Evolutionary conservation across 2,888 invertebrate genomes (phyloP).

Genomic region (Drosophila maculinotata): DNA sequence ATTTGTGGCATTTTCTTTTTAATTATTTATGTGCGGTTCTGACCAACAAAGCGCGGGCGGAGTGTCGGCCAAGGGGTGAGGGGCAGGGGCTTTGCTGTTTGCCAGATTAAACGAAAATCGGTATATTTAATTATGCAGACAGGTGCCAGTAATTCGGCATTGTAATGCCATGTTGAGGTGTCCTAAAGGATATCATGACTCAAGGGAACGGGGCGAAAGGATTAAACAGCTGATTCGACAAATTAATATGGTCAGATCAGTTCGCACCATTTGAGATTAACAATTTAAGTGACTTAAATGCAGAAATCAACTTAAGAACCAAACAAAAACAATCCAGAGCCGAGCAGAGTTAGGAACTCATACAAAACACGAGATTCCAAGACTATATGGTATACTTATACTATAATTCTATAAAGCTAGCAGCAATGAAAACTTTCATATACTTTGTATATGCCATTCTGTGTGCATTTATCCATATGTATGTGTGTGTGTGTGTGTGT

Average conservation of each 20-base stretch:
- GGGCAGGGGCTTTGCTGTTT: slow-evolving; percentile 11
- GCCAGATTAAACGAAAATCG: slow-evolving; percentile 78
- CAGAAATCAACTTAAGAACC: slow-evolving; percentile 6
- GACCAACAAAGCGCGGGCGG: slow-evolving; percentile 9
- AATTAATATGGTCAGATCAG: slow-evolving; percentile 21
- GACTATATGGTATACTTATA: slow-evolving; percentile 9
- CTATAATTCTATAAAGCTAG: slow-evolving; percentile 21
- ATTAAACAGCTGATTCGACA: slow-evolving; percentile 10
- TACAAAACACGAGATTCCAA: slow-evolving; percentile 6
- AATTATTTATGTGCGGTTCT: slow-evolving; percentile 76
- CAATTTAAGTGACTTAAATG: slow-evolving; percentile 18
- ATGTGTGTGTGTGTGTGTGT: slow-evolving; percentile 28
- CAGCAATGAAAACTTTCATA: slow-evolving; percentile 20
- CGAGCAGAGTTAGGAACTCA: slow-evolving; percentile 5
- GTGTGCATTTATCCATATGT: slow-evolving; percentile 1
- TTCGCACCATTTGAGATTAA: slow-evolving; percentile 17
- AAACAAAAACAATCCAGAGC: not conserved
- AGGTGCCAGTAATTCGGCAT: slow-evolving; percentile 76
- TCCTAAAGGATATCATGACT: not conserved
- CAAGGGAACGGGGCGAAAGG: not conserved
- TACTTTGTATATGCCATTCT: slow-evolving; percentile 15
- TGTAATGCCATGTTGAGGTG: slow-evolving; percentile 58
- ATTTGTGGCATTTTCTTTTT: slow-evolving; percentile 80
- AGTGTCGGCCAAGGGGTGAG: slow-evolving; percentile 2
- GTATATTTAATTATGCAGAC: slow-evolving; percentile 77